Conservation (phyloP, 1,140 invertebrate genomes). For the Formica exsecta region DNA sequence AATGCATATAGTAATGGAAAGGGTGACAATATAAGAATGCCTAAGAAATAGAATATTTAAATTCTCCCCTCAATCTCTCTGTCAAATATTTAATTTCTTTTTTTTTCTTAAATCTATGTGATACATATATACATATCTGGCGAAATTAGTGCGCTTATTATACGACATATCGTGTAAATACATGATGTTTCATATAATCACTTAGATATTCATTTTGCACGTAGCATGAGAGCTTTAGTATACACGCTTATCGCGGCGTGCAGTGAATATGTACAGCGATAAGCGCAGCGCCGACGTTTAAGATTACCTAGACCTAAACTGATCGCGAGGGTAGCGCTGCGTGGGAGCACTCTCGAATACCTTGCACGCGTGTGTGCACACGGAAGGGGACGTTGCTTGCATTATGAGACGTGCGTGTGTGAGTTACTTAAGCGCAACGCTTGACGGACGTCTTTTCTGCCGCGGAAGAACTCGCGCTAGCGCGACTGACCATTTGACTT, state of each 20-base stretch:
- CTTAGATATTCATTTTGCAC: slow-evolving; percentile 19
- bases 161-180: slow-evolving; percentile 2
- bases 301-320: slow-evolving; percentile 34
- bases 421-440: slow-evolving; percentile 42
- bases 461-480: slow-evolving; percentile 55
- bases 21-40: neutral
- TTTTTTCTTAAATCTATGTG: neutral
- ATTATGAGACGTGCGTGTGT: slow-evolving; percentile 18
- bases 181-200: slow-evolving; percentile 12
- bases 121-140: neutral
- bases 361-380: slow-evolving; percentile 1
- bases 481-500: slow-evolving; percentile 77
- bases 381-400: neutral
- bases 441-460: slow-evolving; percentile 50
- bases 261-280: slow-evolving; percentile 50
- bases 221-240: slow-evolving; percentile 5
- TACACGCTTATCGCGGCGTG: slow-evolving; percentile 33
- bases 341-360: slow-evolving; percentile 25
- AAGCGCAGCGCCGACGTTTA: slow-evolving; percentile 30
- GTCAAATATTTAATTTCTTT: neutral
- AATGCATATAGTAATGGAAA: neutral
- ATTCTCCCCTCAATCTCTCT: neutral
- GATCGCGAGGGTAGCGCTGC: slow-evolving; percentile 12
- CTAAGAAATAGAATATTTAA: neutral
- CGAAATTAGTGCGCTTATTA: neutral